Base-by-base conservation (phyloP, 2,797 vertebrate genomes). In the Lindbergichthys nudifrons region DNA sequence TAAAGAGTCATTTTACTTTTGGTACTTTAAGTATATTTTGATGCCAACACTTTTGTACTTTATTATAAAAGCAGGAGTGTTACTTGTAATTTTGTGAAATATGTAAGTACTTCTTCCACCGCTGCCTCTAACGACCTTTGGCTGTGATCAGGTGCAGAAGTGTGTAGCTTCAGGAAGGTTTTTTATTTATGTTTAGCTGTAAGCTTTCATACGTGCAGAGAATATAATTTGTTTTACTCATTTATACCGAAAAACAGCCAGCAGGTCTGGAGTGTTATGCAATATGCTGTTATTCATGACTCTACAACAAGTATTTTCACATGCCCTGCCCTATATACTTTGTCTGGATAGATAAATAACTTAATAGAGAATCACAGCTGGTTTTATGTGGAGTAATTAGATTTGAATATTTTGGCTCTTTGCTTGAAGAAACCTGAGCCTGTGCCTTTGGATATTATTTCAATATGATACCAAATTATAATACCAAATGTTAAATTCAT, bases 121-220 rank as follows among this genome's bases (percentile, higher is more conserved):
- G 7, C 32, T 36, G 32, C 32, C 32, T 36, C 32, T 36, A 9
- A 36, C 8, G 32, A 9, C 8, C 32, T 36, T 36, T 36, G 0
- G 32, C 32, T 75, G 59, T 69, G 60, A 72, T 65, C 54, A 51
- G 56, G 42, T 82, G 65, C 73, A 65, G 57, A 59, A n/a, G 10
- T 47, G 5, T 15, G 21, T 39, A 3, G 6, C 9, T 66, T 2
- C 30, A 36, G 32, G 11, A 66, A 50, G 18, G 32, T 13, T 14
- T 47, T 58, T 47, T 18, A 46, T 79, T 42, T 1, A 3, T 60
- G 16, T 75, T n/a, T 41, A 36, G 7, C 16, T 3, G 5, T 8
- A 23, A 63, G 50, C 6, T 62, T 61, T 71, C 12, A 54, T 21
- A 56, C 13, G 32, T 14, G 9, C 11, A 23, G 10, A 54, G 36